phyloP scores from a whole-genome alignment of 2,113 vertebrate genomes.

The Ardeotis arabs region DNA sequence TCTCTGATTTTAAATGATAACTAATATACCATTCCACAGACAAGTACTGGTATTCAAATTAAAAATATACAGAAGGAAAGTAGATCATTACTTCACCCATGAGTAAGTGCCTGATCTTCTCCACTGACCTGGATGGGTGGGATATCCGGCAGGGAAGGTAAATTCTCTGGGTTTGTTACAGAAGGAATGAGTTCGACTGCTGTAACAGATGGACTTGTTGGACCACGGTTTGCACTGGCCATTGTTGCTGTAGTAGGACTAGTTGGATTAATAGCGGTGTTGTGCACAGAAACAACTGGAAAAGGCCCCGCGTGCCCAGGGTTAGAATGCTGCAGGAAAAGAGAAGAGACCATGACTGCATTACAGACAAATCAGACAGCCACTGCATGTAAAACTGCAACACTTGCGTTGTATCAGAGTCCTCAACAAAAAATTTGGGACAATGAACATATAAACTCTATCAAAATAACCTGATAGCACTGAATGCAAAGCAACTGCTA shows the following conservation, averaged over 20 bases:
- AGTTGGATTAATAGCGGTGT: conserved; percentile 91
- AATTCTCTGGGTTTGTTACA: conserved; percentile 97
- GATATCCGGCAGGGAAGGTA: conserved; percentile 95
- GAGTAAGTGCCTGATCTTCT: not conserved
- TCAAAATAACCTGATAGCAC: not conserved
- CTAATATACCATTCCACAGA: not conserved
- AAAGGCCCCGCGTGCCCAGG: conserved; percentile 96
- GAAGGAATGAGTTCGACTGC: conserved; percentile 96
- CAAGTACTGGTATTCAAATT: not conserved
- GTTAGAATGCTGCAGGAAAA: conserved; percentile 90
- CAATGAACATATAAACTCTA: not conserved
- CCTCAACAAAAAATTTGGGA: not conserved
- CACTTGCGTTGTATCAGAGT: not conserved
- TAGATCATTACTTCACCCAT: not conserved
- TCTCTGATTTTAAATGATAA: rapidly evolving
- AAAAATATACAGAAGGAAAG: not conserved
- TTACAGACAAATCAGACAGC: not conserved
- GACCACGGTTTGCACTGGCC: conserved; percentile 91
- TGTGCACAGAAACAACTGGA: conserved; percentile 94
- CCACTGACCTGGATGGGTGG: conserved; percentile 94
- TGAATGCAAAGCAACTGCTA: not conserved
- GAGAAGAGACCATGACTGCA: not conserved
- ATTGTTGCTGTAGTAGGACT: conserved; percentile 96
- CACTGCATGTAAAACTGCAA: not conserved
- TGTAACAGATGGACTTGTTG: conserved; percentile 90